Percentiles rank a stretch among this genome's conserved stretches.
Evolutionary conservation across 92 coral and sea anemone genomes (phyloP).

Genomic region (Actinernus sp.): DNA sequence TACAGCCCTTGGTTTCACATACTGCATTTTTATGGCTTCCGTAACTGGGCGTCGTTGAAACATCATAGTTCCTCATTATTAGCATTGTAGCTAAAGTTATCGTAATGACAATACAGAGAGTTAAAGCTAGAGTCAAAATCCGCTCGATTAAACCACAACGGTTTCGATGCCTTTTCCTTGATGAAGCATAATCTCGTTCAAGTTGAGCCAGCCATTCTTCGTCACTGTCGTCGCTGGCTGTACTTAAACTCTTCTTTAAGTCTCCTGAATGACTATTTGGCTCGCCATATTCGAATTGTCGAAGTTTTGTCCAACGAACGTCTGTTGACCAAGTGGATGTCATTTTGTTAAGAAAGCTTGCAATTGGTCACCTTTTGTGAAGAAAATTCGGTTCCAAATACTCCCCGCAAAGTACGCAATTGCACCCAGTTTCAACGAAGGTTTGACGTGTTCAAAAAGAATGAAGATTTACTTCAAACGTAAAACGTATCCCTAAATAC

Average conservation of each 20-base stretch:
- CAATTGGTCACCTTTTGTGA: background rate
- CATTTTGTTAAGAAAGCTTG: no score
- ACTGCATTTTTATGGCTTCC: constrained; percentile 22
- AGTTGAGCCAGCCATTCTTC: constrained; percentile 98
- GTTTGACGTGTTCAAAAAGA: no score
- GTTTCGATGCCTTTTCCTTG: constrained; percentile 76
- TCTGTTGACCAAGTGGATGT: constrained; percentile 84
- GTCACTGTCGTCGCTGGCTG: constrained; percentile 93
- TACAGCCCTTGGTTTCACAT: constrained; percentile 87
- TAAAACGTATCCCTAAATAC: no score
- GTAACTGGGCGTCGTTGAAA: constrained; percentile 5
- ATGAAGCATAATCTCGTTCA: constrained; percentile 90
- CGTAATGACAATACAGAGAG: constrained; percentile 66
- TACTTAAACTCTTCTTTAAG: constrained; percentile 58
- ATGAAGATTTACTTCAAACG: no score
- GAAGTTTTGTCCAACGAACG: constrained; percentile 84
- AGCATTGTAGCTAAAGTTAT: constrained; percentile 68
- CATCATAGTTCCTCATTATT: constrained; percentile 56
- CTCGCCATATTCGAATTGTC: constrained; percentile 76
- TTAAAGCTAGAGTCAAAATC: constrained; percentile 61
- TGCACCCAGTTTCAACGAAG: no score
- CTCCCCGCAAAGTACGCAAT: no score
- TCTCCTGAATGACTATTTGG: constrained; percentile 44
- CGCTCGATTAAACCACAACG: constrained; percentile 87
- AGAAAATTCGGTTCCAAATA: no score